Conservation (phyloP, 2,797 vertebrate genomes). For the Vespertilio murinus region DNA sequence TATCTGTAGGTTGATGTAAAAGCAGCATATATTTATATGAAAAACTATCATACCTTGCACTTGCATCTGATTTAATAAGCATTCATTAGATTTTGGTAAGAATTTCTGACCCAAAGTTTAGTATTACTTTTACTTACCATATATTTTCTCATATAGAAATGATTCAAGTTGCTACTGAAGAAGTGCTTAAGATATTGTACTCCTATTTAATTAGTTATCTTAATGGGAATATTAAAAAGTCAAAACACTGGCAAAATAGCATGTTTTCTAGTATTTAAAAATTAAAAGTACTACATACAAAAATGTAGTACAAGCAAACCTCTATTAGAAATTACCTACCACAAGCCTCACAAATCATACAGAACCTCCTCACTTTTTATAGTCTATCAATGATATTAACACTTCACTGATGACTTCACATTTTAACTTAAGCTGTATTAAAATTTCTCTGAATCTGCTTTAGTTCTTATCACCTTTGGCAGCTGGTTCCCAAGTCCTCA, state of each 20-base stretch:
- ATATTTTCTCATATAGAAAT: background rate
- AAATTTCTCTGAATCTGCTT: slow-evolving; percentile 67
- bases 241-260: background rate
- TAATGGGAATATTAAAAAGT: slow-evolving; percentile 30
- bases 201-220: slow-evolving; percentile 29
- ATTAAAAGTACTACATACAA: background rate
- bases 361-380: background rate
- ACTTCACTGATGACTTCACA: slow-evolving; percentile 52
- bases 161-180: background rate
- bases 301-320: background rate
- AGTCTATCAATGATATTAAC: background rate
- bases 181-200: background rate
- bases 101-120: background rate
- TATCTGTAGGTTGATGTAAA: background rate
- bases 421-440: slow-evolving; percentile 72
- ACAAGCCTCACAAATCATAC: background rate
- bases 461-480: slow-evolving; percentile 65
- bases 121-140: background rate
- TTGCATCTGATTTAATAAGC: background rate
- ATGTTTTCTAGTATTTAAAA: background rate
- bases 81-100: background rate
- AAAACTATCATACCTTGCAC: background rate
- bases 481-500: slow-evolving; percentile 52
- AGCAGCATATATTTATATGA: background rate
- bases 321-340: slow-evolving; percentile 12